These are phyloP conservation scores for Drosophila paulistorum DNA, from an alignment of 1,140 invertebrate genomes.

Conservation along the genomic window DNA sequence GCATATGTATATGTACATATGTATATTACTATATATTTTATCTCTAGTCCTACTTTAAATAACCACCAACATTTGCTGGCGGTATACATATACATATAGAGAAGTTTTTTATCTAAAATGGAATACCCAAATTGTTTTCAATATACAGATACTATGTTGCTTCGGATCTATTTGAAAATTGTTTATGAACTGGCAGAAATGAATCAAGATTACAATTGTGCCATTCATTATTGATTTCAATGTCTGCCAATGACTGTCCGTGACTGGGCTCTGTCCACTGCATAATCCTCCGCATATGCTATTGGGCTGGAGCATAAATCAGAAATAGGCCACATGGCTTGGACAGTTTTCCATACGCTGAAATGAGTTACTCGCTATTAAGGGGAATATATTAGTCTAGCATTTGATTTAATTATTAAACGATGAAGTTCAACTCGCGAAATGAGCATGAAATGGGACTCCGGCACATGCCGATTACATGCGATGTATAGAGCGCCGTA, in stretches of 20 bases:
- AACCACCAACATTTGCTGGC: too few relatives aligned
- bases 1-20: too few relatives aligned
- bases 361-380: conserved; percentile 72
- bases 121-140: too few relatives aligned
- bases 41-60: too few relatives aligned
- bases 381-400: conserved; percentile 82
- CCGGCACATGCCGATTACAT: neutral
- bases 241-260: too few relatives aligned
- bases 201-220: neutral
- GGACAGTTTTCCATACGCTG: conserved; percentile 51
- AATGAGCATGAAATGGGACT: conserved; percentile 13
- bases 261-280: neutral
- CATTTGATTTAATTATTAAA: conserved; percentile 83
- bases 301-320: conserved; percentile 55
- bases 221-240: neutral
- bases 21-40: too few relatives aligned
- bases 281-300: conserved; percentile 44
- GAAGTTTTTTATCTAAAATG: too few relatives aligned
- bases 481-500: conserved; percentile 2
- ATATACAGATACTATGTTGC: too few relatives aligned
- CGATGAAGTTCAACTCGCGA: conserved; percentile 72
- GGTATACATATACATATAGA: too few relatives aligned
- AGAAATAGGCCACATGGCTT: conserved; percentile 53
- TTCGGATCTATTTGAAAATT: too few relatives aligned
- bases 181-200: neutral